Evolutionary conservation across 2,113 vertebrate species (phyloP).

Genomic region (Peromyscus maniculatus): DNA sequence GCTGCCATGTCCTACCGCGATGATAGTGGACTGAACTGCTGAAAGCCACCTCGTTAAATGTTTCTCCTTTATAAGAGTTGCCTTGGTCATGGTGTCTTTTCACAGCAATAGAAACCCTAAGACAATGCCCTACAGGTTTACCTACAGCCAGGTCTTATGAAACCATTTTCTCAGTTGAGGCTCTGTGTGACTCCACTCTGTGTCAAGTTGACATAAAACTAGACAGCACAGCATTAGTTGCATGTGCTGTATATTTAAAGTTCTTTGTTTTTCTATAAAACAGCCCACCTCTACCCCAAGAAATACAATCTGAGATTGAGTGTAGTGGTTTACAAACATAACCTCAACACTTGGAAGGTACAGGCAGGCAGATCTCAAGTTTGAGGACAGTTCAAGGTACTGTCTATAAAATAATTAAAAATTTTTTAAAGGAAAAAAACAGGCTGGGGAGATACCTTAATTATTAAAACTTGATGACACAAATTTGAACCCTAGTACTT

Average conservation of each 20-base stretch:
- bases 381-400: background rate
- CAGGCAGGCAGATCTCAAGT: background rate
- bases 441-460: background rate
- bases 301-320: background rate
- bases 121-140: background rate
- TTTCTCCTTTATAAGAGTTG: background rate
- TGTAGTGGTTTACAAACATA: background rate
- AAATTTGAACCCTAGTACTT: background rate
- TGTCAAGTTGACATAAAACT: background rate
- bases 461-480: background rate
- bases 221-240: background rate
- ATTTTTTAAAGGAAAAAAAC: background rate
- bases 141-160: background rate
- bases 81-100: background rate
- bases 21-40: background rate
- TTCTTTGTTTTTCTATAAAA: slow-evolving; percentile 29
- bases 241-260: background rate
- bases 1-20: background rate
- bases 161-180: background rate
- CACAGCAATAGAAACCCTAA: background rate
- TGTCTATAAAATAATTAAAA: background rate
- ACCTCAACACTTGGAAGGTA: background rate
- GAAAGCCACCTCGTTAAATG: background rate
- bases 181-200: background rate
- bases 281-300: background rate